These are phyloP conservation scores for Akabosia matsudoensis DNA, from an alignment of 1,140 invertebrate species.

Conservation along the genomic window DNA sequence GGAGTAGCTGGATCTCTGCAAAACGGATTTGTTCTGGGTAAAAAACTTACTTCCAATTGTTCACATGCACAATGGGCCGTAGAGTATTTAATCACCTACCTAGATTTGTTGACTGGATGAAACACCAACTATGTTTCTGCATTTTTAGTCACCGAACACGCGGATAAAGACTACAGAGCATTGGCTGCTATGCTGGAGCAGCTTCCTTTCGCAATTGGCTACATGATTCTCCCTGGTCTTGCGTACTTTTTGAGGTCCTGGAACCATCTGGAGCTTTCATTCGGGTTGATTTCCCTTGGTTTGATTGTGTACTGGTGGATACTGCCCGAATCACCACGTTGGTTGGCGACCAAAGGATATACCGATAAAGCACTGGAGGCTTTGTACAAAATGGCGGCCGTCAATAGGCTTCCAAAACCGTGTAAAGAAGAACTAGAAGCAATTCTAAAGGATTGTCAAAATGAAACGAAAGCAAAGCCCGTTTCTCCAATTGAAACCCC, in stretches of 20 bases:
- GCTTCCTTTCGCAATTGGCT: conserved; percentile 60
- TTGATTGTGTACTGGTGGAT: conserved; percentile 67
- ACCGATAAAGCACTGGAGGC: conserved; percentile 66
- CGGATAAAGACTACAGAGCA: conserved; percentile 29
- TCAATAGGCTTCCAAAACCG: conserved; percentile 51
- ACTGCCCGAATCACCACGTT: conserved; percentile 78
- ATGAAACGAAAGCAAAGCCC: background rate
- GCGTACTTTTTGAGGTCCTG: conserved; percentile 70
- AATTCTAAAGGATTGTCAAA: conserved; percentile 19
- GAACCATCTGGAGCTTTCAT: conserved; percentile 66
- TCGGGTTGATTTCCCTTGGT: conserved; percentile 66
- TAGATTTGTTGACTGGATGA: too few species aligned
- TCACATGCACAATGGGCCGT: too few species aligned
- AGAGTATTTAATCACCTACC: too few species aligned
- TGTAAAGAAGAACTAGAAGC: conserved; percentile 6
- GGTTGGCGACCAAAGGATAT: conserved; percentile 71
- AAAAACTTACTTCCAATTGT: too few species aligned
- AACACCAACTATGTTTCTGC: too few species aligned
- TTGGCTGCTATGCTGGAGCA: conserved; percentile 34
- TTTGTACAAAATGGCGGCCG: conserved; percentile 63
- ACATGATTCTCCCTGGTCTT: conserved; percentile 67
- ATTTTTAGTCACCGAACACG: conserved; percentile 36
- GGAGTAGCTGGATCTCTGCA: conserved; percentile 70
- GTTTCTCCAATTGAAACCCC: background rate
- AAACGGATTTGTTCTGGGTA: conserved; percentile 64